These are phyloP conservation scores for Andrena fulva DNA, from an alignment of 2,888 invertebrate genomes.

Conservation along the genomic window DNA sequence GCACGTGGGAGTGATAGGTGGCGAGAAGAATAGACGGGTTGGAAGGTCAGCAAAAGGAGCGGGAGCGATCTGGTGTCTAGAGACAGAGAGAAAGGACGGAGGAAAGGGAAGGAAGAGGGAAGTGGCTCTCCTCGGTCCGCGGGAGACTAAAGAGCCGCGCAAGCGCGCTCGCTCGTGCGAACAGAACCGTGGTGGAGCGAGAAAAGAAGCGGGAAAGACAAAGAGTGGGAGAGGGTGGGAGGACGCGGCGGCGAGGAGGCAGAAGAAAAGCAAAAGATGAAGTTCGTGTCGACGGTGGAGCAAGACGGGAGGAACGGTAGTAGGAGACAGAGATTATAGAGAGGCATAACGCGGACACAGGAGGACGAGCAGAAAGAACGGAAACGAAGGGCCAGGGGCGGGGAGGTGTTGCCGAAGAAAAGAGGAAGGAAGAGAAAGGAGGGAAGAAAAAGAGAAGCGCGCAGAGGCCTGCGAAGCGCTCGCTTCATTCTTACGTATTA, in stretches of 20 bases:
- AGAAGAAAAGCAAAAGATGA: conserved; percentile 45
- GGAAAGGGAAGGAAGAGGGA: conserved; percentile 23
- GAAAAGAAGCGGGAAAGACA: conserved; percentile 57
- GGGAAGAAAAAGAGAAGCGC: conserved; percentile 1
- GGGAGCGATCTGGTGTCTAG: conserved; percentile 39
- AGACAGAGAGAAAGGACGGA: conserved; percentile 11
- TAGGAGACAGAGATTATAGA: conserved; percentile 28
- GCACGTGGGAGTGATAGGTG: conserved; percentile 43
- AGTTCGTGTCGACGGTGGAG: conserved; percentile 38
- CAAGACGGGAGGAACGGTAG: conserved; percentile 18
- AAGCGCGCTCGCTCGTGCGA: conserved; percentile 42
- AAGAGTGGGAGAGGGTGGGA: conserved; percentile 35
- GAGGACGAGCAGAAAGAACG: conserved; percentile 54
- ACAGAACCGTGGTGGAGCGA: conserved; percentile 42
- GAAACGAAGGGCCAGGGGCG: conserved; percentile 33
- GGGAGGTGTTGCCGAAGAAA: conserved; percentile 2
- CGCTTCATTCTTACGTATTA: conserved; percentile 72
- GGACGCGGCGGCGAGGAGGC: conserved; percentile 26
- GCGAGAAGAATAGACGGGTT: conserved; percentile 47
- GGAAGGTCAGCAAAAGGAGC: conserved; percentile 57
- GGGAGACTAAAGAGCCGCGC: conserved; percentile 49
- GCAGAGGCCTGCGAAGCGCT: conserved; percentile 41
- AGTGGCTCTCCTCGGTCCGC: conserved; percentile 47
- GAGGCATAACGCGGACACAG: conserved; percentile 35
- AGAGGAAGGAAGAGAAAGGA: conserved; percentile 13